Conservation (phyloP, 1,140 invertebrate species). For the Bombus breviceps region DNA sequence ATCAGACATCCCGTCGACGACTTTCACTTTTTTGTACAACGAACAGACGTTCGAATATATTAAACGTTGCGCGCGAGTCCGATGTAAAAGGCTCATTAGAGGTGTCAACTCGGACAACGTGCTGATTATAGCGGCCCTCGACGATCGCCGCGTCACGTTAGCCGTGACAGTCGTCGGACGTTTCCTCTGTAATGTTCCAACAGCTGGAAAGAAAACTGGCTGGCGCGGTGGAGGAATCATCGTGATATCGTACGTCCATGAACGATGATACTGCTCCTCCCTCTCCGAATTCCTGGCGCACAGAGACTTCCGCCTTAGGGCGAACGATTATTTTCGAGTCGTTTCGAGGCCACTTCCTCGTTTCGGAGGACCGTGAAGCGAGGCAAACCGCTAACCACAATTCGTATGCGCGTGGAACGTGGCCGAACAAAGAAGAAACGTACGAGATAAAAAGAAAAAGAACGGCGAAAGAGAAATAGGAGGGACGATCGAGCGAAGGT, state of each 20-base stretch:
- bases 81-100: constrained; percentile 47
- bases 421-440: constrained; percentile 22
- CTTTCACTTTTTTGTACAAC: constrained; percentile 25
- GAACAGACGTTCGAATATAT: constrained; percentile 23
- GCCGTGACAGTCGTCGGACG: background rate
- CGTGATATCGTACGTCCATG: constrained; percentile 13
- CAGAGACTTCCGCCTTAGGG: constrained; percentile 33
- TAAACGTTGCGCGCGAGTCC: constrained; percentile 15
- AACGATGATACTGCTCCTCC: constrained; percentile 36
- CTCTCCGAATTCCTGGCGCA: constrained; percentile 29
- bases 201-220: background rate
- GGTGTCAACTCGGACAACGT: constrained; percentile 22
- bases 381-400: constrained; percentile 71
- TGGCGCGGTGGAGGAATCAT: background rate
- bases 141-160: background rate
- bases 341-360: constrained; percentile 56
- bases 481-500: background rate
- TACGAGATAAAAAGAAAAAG: background rate
- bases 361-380: constrained; percentile 66
- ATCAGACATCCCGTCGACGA: constrained; percentile 19
- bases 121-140: background rate
- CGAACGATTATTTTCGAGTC: constrained; percentile 63
- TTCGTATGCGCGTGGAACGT: constrained; percentile 53
- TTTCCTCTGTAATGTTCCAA: background rate
- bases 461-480: background rate